Evolutionary conservation across 2,888 invertebrate genomes (phyloP), one percentile per base, ranked within the genome.

Genomic region (Euproctis similis): DNA sequence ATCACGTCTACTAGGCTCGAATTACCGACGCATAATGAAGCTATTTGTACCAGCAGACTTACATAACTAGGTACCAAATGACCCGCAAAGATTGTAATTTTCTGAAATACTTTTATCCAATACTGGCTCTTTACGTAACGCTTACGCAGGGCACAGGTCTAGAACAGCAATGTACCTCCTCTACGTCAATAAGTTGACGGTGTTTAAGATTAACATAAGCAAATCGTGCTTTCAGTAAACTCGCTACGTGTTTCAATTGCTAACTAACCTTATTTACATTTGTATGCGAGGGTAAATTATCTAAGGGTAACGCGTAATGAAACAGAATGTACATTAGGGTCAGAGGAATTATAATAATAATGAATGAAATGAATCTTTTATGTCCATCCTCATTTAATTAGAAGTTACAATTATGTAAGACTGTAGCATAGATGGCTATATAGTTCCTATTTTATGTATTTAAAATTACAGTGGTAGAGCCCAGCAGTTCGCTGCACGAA

Each of bases 221-320:
- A 23, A 31, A 41, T 39, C 50, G 43, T 39, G 42, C 43, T 50
- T 50, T 53, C 50, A 38, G 59, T 62, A 61, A 67, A 65, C 46
- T 42, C 27, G 16, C 48, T 41, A 66, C 78, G 77, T 74, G 78
- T 50, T 45, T 30, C 28, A 50, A 58, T 56, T 65, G 25, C 42
- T 26, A 53, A 68, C 34, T 46, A 44, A 39, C 45, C 39, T 59
- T 50, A 67, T 73, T 61, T 63, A 44, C 57, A 63, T 64, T 46
- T 41, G 41, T 39, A 44, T 43, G 46, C 42, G 42, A 41, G 42
- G 36, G 37, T 33, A 44, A 53, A 59, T 63, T 58, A 57, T 55
- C 47, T 54, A 31, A 49, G 60, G 57, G 51, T 59, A 21, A 54
- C 45, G 38, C 38, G 39, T 52, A 54, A 61, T 51, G 51, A 55